phyloP scores from a whole-genome alignment of 2,113 vertebrate genomes.

The Recurvirostra avosetta region DNA sequence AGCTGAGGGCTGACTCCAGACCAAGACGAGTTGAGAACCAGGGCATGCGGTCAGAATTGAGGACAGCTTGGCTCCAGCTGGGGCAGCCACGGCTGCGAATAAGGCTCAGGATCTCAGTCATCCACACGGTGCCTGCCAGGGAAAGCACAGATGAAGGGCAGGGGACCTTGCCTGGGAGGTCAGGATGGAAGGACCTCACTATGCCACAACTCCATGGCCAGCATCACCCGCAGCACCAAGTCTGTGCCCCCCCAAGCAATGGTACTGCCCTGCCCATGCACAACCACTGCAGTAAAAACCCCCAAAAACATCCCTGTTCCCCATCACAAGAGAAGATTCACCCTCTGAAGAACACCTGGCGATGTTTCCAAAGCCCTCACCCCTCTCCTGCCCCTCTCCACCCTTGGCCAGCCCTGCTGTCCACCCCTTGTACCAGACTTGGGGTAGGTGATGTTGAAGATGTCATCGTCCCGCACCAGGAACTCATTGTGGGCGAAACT shows the following conservation, averaged over 20 bases:
- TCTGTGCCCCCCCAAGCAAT: neutral
- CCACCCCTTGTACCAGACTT: neutral
- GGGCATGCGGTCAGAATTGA: neutral
- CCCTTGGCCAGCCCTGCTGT: neutral
- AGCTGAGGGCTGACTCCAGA: neutral
- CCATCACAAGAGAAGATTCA: neutral
- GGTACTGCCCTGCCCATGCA: neutral
- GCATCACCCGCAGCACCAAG: neutral
- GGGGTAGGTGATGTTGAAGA: constrained; percentile 12
- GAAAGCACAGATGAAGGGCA: neutral
- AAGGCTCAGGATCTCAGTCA: neutral
- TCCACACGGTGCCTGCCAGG: neutral
- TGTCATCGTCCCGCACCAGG: neutral
- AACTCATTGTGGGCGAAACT: neutral
- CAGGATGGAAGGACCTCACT: neutral
- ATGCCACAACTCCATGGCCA: neutral
- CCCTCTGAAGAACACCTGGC: neutral
- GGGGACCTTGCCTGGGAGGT: too few species aligned
- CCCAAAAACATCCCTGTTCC: neutral
- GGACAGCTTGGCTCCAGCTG: neutral
- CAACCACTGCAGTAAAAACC: neutral
- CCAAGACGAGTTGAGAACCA: neutral
- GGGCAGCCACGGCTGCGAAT: neutral
- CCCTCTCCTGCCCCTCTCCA: neutral
- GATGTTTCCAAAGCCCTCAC: neutral